These are phyloP conservation scores for Atherinomorus stipes DNA, from an alignment of 2,113 vertebrate genomes.

Conservation along the genomic window DNA sequence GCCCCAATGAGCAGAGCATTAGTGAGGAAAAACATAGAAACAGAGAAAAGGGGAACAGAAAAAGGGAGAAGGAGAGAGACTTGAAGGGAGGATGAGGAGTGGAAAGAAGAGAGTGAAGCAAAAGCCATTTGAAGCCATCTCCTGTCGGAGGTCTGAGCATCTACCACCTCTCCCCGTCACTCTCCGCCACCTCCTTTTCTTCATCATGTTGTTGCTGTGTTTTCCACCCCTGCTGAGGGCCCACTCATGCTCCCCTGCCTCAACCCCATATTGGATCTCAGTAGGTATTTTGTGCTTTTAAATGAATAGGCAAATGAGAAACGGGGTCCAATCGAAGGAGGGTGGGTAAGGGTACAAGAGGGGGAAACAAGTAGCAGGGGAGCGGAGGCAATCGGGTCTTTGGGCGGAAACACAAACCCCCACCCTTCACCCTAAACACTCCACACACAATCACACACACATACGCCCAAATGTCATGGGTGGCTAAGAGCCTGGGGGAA, in stretches of 20 bases:
- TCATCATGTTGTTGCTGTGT: constrained; percentile 76
- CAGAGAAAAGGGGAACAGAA: constrained; percentile 6
- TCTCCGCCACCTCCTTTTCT: constrained; percentile 62
- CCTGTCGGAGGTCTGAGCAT: constrained; percentile 67
- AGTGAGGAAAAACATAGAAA: constrained; percentile 62
- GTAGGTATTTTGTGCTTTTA: constrained; percentile 85
- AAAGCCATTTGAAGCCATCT: constrained; percentile 72
- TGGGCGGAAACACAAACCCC: constrained; percentile 74
- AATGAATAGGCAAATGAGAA: constrained; percentile 87
- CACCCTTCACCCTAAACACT: constrained; percentile 66
- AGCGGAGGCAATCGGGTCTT: constrained; percentile 78
- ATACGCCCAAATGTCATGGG: constrained; percentile 75
- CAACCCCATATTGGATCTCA: constrained; percentile 87
- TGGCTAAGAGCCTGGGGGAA: constrained; percentile 76
- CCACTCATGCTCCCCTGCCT: constrained; percentile 81
- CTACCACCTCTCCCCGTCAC: constrained; percentile 58
- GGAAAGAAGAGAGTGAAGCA: constrained; percentile 44
- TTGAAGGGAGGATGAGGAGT: constrained; percentile 19
- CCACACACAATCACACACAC: constrained; percentile 49
- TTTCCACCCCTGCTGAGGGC: constrained; percentile 80
- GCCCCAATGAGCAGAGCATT: constrained; percentile 70
- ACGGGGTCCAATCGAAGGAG: constrained; percentile 68
- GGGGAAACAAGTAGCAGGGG: constrained; percentile 71
- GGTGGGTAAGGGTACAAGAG: constrained; percentile 58
- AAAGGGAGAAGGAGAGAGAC: constrained; percentile 19